Conservation (phyloP, 2,888 invertebrate genomes). For the Sminthurides aquaticus region DNA sequence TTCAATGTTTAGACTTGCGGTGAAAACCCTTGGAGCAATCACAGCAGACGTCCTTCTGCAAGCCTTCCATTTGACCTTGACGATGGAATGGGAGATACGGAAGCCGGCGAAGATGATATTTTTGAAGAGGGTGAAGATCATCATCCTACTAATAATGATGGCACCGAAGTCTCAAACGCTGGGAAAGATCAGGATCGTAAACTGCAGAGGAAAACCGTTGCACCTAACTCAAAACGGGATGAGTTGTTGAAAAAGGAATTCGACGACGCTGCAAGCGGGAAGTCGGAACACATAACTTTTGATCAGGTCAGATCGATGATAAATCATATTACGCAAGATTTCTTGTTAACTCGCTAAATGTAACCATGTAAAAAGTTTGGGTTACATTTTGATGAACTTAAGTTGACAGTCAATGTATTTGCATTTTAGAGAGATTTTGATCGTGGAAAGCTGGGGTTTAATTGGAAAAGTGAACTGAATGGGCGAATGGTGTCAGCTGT, state of each 20-base stretch:
- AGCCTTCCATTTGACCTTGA: conserved; percentile 12
- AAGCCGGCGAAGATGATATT: background rate
- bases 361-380: background rate
- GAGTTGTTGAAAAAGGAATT: conserved; percentile 37
- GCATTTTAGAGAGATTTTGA: conserved; percentile 37
- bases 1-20: background rate
- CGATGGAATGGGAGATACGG: conserved; percentile 5
- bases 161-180: background rate
- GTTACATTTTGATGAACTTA: background rate
- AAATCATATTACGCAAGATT: background rate
- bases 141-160: background rate
- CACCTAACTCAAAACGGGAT: conserved; percentile 29
- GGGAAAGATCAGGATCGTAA: background rate
- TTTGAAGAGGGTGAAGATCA: background rate
- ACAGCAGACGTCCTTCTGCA: background rate
- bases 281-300: conserved; percentile 37
- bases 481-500: conserved; percentile 48
- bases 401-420: no score
- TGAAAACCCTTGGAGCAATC: background rate
- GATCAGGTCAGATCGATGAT: conserved; percentile 27
- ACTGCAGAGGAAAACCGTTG: background rate
- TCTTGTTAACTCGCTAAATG: background rate
- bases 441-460: conserved; percentile 36
- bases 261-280: conserved; percentile 28
- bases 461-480: conserved; percentile 37